Evolutionary conservation across 2,888 invertebrate genomes (phyloP).

Genomic region (Spodoptera littoralis): DNA sequence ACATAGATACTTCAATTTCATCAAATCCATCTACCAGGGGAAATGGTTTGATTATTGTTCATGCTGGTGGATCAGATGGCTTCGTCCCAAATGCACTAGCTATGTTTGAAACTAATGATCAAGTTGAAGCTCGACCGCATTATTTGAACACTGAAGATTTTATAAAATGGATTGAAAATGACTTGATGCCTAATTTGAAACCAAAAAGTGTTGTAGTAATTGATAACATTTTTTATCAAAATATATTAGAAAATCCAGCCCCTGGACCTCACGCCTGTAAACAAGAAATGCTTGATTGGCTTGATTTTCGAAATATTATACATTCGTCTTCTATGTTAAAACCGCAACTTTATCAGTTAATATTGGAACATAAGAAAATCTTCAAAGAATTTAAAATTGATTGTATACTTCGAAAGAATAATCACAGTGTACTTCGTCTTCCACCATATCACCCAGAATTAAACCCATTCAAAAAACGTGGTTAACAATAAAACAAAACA

Average conservation of each 20-base stretch:
- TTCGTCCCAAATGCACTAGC: slow-evolving; percentile 22
- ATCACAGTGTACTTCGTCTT: slow-evolving; percentile 11
- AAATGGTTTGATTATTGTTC: slow-evolving; percentile 20
- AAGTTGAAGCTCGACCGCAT: not conserved
- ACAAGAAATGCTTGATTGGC: slow-evolving; percentile 31
- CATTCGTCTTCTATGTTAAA: slow-evolving; percentile 28
- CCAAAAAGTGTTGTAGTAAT: slow-evolving; percentile 24
- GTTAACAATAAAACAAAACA: slow-evolving; percentile 11
- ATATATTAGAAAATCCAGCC: slow-evolving; percentile 16
- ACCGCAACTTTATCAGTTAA: slow-evolving; percentile 36
- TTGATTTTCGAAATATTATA: slow-evolving; percentile 23
- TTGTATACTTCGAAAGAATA: slow-evolving; percentile 7
- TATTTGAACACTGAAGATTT: slow-evolving; percentile 12
- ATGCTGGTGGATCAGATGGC: slow-evolving; percentile 24
- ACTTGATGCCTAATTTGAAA: slow-evolving; percentile 29
- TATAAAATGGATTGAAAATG: slow-evolving; percentile 19
- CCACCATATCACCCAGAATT: slow-evolving; percentile 22
- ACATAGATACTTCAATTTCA: slow-evolving; percentile 5
- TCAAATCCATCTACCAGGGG: slow-evolving; percentile 6
- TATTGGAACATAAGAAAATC: slow-evolving; percentile 14
- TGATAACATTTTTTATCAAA: slow-evolving; percentile 27
- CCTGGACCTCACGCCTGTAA: slow-evolving; percentile 18
- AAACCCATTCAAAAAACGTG: slow-evolving; percentile 22
- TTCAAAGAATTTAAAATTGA: slow-evolving; percentile 25
- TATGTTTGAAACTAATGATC: slow-evolving; percentile 15